Evolutionary conservation across 2,888 invertebrate species (phyloP).

Genomic region (Galerucella nymphaeae): DNA sequence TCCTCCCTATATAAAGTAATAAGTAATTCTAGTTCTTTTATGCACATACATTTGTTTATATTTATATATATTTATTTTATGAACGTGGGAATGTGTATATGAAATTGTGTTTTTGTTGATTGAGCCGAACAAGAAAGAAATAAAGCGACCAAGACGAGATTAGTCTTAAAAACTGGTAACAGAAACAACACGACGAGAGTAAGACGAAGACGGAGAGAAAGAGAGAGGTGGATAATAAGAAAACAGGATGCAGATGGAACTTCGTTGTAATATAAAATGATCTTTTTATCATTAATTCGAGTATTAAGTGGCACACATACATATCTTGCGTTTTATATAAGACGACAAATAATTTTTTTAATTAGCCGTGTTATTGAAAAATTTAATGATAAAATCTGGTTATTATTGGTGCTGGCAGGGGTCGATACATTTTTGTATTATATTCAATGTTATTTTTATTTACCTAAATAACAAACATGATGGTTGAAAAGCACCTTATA

Average conservation of each 20-base stretch:
- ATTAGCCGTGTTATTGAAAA: not conserved
- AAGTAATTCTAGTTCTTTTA: not conserved
- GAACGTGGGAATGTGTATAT: conserved; percentile 30
- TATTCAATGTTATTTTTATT: not conserved
- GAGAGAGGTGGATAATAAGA: conserved; percentile 17
- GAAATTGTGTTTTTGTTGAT: conserved; percentile 24
- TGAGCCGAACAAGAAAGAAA: conserved; percentile 14
- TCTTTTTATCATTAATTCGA: conserved; percentile 34
- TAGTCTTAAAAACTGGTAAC: conserved; percentile 21
- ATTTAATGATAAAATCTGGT: not conserved
- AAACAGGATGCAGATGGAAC: conserved; percentile 36
- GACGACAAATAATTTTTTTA: conserved; percentile 12
- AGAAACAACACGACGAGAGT: conserved; percentile 5
- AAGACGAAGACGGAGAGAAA: not conserved
- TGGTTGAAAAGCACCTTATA: too few relatives aligned
- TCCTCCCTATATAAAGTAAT: conserved; percentile 2
- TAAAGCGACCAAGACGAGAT: conserved; percentile 7
- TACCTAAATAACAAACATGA: too few relatives aligned
- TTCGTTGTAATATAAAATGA: conserved; percentile 31
- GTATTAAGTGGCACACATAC: conserved; percentile 30
- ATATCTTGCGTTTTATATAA: conserved; percentile 25
- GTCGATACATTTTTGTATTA: not conserved
- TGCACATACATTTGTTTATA: not conserved
- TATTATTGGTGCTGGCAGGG: not conserved
- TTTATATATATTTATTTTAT: conserved; percentile 25